phyloP scores from a whole-genome alignment of 1,140 invertebrate species.

The Leptoteleia sp. region DNA sequence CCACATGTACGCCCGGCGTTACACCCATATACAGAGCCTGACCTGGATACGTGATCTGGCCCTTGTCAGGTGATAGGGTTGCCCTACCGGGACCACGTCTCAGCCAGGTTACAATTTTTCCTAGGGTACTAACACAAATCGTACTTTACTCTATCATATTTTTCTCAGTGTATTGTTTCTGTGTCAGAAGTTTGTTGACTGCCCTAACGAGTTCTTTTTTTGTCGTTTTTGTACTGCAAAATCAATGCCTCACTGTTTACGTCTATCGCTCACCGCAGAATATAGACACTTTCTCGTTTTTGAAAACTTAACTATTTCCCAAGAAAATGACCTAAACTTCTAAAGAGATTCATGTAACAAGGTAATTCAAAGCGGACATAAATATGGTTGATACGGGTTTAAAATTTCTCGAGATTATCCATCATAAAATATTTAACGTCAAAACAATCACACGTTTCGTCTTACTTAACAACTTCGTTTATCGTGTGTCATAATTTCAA shows the following conservation, averaged over 20 bases:
- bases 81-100: no score
- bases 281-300: slow-evolving; percentile 27
- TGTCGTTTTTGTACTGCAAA: not conserved
- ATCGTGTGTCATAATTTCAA: no score
- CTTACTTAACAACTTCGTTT: not conserved
- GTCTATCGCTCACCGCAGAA: not conserved
- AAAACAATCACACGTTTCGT: slow-evolving; percentile 2
- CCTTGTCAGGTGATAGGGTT: no score
- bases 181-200: slow-evolving; percentile 1
- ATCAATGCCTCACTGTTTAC: slow-evolving; percentile 10
- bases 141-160: no score
- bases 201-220: not conserved
- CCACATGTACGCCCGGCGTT: no score
- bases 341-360: slow-evolving; percentile 6
- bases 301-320: slow-evolving; percentile 1
- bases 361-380: slow-evolving; percentile 10
- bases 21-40: no score
- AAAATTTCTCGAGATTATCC: slow-evolving; percentile 17
- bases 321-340: slow-evolving; percentile 2
- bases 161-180: slow-evolving; percentile 4
- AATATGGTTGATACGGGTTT: slow-evolving; percentile 16
- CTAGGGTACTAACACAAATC: no score
- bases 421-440: slow-evolving; percentile 4
- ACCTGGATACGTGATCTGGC: no score
- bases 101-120: no score